phyloP scores from a whole-genome alignment of 1,140 invertebrate genomes.

The Drosophila yakuba region DNA sequence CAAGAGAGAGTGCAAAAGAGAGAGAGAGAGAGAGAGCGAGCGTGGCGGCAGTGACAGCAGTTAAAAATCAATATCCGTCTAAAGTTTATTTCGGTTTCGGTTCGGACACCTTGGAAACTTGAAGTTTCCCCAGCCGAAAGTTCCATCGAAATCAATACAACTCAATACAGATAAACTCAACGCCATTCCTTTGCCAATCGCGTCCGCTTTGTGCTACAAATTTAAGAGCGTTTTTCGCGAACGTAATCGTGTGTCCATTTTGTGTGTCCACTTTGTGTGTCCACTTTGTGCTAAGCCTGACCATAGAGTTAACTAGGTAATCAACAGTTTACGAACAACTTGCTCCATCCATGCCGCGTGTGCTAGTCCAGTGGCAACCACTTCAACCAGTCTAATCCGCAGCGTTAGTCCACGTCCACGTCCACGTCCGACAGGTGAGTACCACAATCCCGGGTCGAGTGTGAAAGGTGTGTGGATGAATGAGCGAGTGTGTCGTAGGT shows the following conservation, averaged over 20 bases:
- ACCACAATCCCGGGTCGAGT: not conserved
- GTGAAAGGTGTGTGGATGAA: not conserved
- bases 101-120: conserved; percentile 51
- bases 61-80: conserved; percentile 85
- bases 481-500: conserved; percentile 21
- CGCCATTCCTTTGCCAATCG: conserved; percentile 49
- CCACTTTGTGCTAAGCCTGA: conserved; percentile 69
- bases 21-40: not conserved
- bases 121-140: conserved; percentile 51
- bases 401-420: not conserved
- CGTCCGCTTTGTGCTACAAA: conserved; percentile 57
- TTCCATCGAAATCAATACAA: conserved; percentile 16
- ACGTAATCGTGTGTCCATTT: conserved; percentile 64
- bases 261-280: conserved; percentile 77
- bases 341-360: conserved; percentile 60
- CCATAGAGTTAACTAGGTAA: conserved; percentile 12
- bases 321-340: conserved; percentile 28
- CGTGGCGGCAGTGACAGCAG: conserved; percentile 37
- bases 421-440: conserved; percentile 21
- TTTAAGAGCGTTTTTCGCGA: conserved; percentile 16
- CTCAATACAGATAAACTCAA: conserved; percentile 10
- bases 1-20: conserved; percentile 6
- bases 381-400: conserved; percentile 21
- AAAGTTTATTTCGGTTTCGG: conserved; percentile 83
- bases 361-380: conserved; percentile 2